Percentiles rank a stretch among this genome's conserved stretches.
Evolutionary conservation across 2,888 invertebrate species (phyloP).

Genomic region (Eledona agricola): DNA sequence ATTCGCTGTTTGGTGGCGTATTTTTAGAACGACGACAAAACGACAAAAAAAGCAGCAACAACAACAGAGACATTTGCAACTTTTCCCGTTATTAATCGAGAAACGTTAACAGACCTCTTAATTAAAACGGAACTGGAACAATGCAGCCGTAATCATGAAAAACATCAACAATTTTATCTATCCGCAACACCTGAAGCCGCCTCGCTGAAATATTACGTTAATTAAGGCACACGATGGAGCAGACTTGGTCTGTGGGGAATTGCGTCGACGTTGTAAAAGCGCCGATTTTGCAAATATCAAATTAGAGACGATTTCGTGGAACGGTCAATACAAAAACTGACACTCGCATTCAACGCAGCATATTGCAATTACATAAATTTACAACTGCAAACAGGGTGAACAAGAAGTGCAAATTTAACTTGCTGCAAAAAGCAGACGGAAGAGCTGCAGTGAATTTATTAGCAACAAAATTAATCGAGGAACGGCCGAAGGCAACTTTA

Average conservation of each 20-base stretch:
- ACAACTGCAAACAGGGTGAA: too few species aligned
- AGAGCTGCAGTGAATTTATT: too few species aligned
- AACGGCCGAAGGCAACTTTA: too few species aligned
- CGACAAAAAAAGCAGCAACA: too few species aligned
- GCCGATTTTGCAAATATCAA: conserved; percentile 16
- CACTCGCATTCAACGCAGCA: too few species aligned
- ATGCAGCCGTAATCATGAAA: conserved; percentile 26
- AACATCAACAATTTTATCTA: conserved; percentile 31
- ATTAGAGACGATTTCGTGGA: conserved; percentile 12
- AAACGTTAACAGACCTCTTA: conserved; percentile 21
- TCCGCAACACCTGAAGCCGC: conserved; percentile 27
- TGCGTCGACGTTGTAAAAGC: conserved; percentile 11
- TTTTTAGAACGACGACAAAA: conserved; percentile 6
- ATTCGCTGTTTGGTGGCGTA: not conserved
- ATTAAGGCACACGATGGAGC: conserved; percentile 24
- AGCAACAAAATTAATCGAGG: too few species aligned
- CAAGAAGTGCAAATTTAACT: too few species aligned
- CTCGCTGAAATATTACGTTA: conserved; percentile 30
- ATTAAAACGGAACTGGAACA: conserved; percentile 26
- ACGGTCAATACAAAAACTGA: conserved; percentile 10
- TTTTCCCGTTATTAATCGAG: conserved; percentile 9
- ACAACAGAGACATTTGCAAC: conserved; percentile 2
- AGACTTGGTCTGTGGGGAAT: conserved; percentile 16
- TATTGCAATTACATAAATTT: too few species aligned
- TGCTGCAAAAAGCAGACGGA: too few species aligned